phyloP scores from a whole-genome alignment of 2,797 vertebrate genomes.

The Capromys pilorides region DNA sequence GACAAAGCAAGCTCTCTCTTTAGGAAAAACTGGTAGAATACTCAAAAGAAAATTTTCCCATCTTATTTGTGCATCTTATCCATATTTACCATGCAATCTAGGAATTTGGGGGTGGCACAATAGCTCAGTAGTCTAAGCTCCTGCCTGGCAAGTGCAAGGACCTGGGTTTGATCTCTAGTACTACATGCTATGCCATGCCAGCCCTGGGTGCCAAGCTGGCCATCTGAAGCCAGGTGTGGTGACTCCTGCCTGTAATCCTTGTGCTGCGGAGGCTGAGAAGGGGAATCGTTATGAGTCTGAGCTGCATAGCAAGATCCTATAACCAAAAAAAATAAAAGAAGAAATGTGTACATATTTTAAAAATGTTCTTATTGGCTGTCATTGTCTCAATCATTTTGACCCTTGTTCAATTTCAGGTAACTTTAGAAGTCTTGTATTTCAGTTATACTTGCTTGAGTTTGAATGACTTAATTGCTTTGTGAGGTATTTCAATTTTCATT shows the following conservation, averaged over 20 bases:
- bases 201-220: too few relatives aligned
- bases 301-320: too few relatives aligned
- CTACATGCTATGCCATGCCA: too few relatives aligned
- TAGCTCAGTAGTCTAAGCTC: too few relatives aligned
- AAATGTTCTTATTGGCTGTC: background rate
- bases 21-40: background rate
- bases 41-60: background rate
- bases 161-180: too few relatives aligned
- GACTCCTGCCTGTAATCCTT: too few relatives aligned
- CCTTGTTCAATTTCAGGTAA: constrained; percentile 48
- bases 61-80: background rate
- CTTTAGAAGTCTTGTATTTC: constrained; percentile 45
- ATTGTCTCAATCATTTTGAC: constrained; percentile 39
- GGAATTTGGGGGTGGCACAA: too few relatives aligned
- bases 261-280: too few relatives aligned
- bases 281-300: too few relatives aligned
- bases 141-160: too few relatives aligned
- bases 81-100: background rate
- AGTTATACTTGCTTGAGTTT: constrained; percentile 48
- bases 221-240: too few relatives aligned
- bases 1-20: background rate
- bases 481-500: constrained; percentile 56
- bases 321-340: background rate
- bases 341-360: background rate
- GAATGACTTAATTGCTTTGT: constrained; percentile 61